Conservation (phyloP, 2,797 vertebrate genomes). For the Enteromius fasciolatus region DNA sequence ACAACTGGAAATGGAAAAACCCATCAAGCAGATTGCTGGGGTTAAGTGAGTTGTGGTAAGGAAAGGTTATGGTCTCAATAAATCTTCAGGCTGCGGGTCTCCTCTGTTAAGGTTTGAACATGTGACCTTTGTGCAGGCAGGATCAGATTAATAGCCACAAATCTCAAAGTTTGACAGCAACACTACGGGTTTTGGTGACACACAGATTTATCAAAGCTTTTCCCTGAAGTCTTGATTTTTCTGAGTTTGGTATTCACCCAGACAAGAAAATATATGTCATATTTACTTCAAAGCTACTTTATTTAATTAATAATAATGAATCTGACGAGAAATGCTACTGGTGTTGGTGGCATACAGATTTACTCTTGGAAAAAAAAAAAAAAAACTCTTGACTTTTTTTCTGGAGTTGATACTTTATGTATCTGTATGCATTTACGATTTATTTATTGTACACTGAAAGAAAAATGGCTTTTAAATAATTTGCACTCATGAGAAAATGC, state of each 20-base stretch:
- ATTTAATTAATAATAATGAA: background rate
- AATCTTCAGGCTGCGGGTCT: background rate
- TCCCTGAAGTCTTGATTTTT: background rate
- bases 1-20: background rate
- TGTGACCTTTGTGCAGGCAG: constrained; percentile 9
- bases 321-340: background rate
- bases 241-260: background rate
- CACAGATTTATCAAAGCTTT: constrained; percentile 13
- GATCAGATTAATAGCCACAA: background rate
- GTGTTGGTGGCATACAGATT: background rate
- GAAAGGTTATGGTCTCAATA: constrained; percentile 15
- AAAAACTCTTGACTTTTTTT: background rate
- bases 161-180: background rate
- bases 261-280: background rate
- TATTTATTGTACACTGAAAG: background rate
- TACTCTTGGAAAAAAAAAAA: no score
- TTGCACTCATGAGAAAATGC: background rate
- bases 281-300: background rate
- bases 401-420: background rate
- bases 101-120: constrained; percentile 1
- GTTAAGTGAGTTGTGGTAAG: constrained; percentile 18
- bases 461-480: background rate
- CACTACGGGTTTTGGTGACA: background rate
- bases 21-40: background rate
- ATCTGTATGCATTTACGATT: background rate